Base-by-base conservation (phyloP, 2,113 vertebrate species). In the Albula goreensis region DNA sequence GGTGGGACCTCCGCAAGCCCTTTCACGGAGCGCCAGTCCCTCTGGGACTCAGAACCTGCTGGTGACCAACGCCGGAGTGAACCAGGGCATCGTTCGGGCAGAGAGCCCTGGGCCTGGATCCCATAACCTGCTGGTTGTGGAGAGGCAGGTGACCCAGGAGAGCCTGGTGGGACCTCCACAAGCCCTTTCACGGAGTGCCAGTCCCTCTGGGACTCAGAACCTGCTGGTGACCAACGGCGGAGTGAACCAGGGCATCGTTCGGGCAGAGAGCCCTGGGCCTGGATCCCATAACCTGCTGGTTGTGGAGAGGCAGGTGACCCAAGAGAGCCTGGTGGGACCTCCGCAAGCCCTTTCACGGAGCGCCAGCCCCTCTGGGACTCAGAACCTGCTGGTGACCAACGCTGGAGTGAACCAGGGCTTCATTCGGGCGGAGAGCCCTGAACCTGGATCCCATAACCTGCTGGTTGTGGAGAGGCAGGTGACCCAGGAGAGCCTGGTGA, bases 21-120 rank as follows among this genome's bases (percentile, higher is more conserved):
- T 31, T 11, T 7, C 10, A 8, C 70, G 31, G 70, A 22, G 22
- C 8, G 22, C 8, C 2, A 31, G 70, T 0, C 5, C n/a, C n/a
- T 74, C 70, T 2, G n/a, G 5, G 8, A 25, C 70, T 2, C n/a
- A 8, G 5, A 31, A 74, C 70, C 70, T 31, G n/a, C 70, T 31
- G n/a, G 12, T 93, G 17, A 82, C 83, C 41, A 3, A 49, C 4
- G 83, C 80, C 17, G 87, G 83, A 51, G n/a, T 25, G 19, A 83
- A 25, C 78, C 85, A 88, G 0, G 79, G 78, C 51, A 15, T 85
- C 10, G 10, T 84, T 50, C 74, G 52, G 10, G 66, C 86, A 17
- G 66, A 74, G 66, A 74, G 7, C 2, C 2, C 8, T 1, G n/a
- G 2, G 15, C 22, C 60, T 2, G 15, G 3, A 22, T 63, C 60